These are phyloP conservation scores for Cydia strobilella DNA, from an alignment of 1,140 invertebrate species.

Conservation along the genomic window DNA sequence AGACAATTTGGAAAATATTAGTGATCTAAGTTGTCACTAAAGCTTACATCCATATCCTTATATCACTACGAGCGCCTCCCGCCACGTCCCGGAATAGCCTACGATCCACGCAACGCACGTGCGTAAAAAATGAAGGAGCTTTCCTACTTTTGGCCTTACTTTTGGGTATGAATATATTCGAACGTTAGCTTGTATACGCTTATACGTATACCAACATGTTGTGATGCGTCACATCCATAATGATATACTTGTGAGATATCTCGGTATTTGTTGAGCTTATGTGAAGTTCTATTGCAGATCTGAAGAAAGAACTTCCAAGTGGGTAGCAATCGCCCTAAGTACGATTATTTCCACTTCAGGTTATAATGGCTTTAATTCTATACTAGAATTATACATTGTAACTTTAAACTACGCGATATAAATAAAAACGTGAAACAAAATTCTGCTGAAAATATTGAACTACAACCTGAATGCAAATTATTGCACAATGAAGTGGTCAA, in stretches of 20 bases:
- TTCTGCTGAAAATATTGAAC: neutral
- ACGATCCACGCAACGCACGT: constrained; percentile 18
- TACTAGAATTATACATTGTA: no score
- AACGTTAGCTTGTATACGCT: no score
- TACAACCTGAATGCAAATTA: neutral
- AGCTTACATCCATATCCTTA: neutral
- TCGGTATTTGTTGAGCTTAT: no score
- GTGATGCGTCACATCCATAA: no score
- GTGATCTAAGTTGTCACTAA: neutral
- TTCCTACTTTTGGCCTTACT: neutral
- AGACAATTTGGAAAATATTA: neutral
- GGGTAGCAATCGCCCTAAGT: no score
- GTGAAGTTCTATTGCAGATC: no score
- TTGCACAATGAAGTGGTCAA: constrained; percentile 41
- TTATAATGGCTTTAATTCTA: no score
- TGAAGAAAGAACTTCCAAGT: no score
- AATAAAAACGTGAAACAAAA: neutral
- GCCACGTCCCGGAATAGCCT: constrained; percentile 16
- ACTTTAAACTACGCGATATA: neutral
- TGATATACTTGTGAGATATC: no score
- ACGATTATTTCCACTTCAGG: no score
- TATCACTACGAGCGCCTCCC: neutral
- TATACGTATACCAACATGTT: no score
- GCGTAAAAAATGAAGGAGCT: neutral
- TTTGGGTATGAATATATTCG: neutral